A percentile compares a stretch with the other conserved stretches of the same genome.
Evolutionary conservation across 2,797 vertebrate species (phyloP).

Genomic region (Lepilemur septentrionalis): DNA sequence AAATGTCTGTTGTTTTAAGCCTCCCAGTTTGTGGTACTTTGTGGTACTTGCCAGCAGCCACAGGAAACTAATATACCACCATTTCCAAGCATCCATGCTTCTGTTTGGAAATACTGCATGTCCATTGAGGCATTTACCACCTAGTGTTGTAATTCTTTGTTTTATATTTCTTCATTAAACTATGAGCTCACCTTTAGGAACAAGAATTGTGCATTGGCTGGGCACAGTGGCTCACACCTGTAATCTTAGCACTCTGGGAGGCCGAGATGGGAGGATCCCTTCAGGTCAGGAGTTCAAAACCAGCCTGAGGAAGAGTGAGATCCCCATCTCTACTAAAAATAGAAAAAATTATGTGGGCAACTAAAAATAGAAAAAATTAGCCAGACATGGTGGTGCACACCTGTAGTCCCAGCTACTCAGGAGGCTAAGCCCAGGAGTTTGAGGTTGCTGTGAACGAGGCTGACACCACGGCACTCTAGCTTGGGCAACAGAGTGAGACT

Average conservation of each 20-base stretch:
- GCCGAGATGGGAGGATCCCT: too few relatives aligned
- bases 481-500: neutral
- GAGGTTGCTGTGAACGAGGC: neutral
- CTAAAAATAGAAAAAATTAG: too few relatives aligned
- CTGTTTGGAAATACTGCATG: neutral
- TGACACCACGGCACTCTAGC: neutral
- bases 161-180: conserved; percentile 12
- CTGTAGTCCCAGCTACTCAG: too few relatives aligned
- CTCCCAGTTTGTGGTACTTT: neutral
- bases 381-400: too few relatives aligned
- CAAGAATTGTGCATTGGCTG: neutral
- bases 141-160: neutral
- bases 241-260: too few relatives aligned
- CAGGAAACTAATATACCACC: neutral
- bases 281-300: too few relatives aligned
- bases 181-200: neutral
- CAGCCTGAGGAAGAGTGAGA: too few relatives aligned
- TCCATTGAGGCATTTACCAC: neutral
- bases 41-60: neutral
- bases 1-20: neutral
- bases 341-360: too few relatives aligned
- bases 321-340: too few relatives aligned
- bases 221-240: too few relatives aligned
- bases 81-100: neutral
- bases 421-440: neutral